phyloP scores from a whole-genome alignment of 2,888 invertebrate species.

The Pachydiplax longipennis region DNA sequence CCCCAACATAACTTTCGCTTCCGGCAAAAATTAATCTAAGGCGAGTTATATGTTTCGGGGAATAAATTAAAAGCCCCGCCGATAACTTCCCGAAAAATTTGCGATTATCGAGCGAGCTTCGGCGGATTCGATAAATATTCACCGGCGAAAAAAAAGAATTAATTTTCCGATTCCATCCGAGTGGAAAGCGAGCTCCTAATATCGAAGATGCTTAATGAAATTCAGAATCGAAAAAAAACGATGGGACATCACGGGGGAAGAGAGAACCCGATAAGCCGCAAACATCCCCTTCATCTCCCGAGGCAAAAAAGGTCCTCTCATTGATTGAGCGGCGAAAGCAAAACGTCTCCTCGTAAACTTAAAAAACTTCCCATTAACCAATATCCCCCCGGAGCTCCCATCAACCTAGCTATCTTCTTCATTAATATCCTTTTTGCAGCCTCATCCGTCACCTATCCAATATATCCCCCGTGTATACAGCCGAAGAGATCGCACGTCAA shows the following conservation, averaged over 20 bases:
- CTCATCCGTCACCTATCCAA: conserved; percentile 38
- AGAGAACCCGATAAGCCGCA: not conserved
- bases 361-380: conserved; percentile 26
- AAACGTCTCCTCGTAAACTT: conserved; percentile 26
- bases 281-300: not conserved
- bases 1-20: too few species aligned
- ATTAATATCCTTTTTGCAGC: conserved; percentile 42
- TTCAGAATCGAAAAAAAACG: not conserved
- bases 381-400: conserved; percentile 17
- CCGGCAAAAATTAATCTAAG: too few species aligned
- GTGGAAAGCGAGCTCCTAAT: not conserved
- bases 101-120: too few species aligned
- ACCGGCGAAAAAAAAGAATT: too few species aligned
- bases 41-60: too few species aligned
- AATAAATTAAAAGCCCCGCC: too few species aligned
- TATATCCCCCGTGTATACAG: conserved; percentile 25
- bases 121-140: too few species aligned
- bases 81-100: too few species aligned
- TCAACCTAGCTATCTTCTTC: conserved; percentile 31
- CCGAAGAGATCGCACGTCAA: not conserved
- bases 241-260: not conserved
- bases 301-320: not conserved
- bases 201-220: not conserved
- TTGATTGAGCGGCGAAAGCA: not conserved
- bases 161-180: too few species aligned